Evolutionary conservation across 2,888 invertebrate genomes (phyloP).

Genomic region (Folsomia candida): DNA sequence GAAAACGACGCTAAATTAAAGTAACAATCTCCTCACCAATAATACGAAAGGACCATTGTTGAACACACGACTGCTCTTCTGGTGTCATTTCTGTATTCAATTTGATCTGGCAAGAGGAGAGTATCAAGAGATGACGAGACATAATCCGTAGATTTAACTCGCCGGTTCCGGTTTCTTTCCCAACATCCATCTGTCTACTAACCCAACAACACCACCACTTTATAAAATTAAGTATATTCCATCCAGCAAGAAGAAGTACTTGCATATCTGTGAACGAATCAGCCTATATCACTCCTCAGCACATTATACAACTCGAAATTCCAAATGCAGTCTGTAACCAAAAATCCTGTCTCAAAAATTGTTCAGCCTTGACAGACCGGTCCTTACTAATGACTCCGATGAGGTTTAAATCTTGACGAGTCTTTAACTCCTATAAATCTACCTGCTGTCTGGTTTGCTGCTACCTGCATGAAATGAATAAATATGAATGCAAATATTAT

Average conservation of each 20-base stretch:
- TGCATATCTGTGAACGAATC: no score
- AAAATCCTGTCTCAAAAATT: neutral
- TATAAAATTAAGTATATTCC: no score
- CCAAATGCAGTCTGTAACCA: neutral
- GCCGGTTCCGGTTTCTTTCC: slow-evolving; percentile 7
- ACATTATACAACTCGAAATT: neutral
- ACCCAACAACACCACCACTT: slow-evolving; percentile 7
- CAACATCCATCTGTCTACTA: slow-evolving; percentile 19
- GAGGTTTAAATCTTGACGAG: neutral
- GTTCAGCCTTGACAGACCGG: neutral
- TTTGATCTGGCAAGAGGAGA: neutral
- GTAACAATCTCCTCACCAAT: neutral
- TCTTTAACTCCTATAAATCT: neutral
- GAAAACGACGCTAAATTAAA: neutral
- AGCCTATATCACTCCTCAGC: no score
- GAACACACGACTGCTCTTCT: neutral
- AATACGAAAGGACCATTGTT: neutral
- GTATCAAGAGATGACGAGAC: no score
- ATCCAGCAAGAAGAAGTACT: no score
- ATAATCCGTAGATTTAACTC: neutral
- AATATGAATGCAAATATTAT: neutral
- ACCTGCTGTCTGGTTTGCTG: neutral
- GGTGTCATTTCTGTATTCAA: neutral
- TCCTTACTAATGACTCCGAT: slow-evolving; percentile 7
- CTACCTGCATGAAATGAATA: neutral